Evolutionary conservation across 2,888 invertebrate species (phyloP).

Genomic region (Drosophila pullipes): DNA sequence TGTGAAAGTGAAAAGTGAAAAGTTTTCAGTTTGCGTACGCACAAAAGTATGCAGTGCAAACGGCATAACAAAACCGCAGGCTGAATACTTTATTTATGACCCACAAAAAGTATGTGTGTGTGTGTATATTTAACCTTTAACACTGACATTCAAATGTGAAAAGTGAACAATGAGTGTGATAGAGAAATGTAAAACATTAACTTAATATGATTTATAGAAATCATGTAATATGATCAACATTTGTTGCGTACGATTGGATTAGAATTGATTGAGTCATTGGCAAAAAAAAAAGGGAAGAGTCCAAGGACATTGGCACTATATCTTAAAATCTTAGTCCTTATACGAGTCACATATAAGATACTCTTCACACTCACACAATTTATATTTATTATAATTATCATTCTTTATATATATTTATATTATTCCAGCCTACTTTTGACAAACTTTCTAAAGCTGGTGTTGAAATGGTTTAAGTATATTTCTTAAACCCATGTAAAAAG

Average conservation of each 20-base stretch:
- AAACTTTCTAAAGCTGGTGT: not conserved
- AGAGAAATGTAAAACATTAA: not conserved
- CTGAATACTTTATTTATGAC: constrained; percentile 52
- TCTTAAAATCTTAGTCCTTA: not conserved
- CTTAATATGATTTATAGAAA: constrained; percentile 11
- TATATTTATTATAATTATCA: not conserved
- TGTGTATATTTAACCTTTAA: constrained; percentile 5
- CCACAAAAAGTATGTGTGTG: not conserved
- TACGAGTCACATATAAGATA: not conserved
- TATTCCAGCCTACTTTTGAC: not conserved
- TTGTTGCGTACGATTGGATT: constrained; percentile 4
- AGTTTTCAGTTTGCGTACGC: constrained; percentile 35
- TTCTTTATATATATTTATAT: not conserved
- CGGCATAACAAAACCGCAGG: constrained; percentile 30
- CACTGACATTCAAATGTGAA: constrained; percentile 21
- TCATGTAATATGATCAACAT: constrained; percentile 7
- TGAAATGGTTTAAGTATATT: not conserved
- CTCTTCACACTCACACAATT: not conserved
- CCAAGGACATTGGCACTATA: not conserved
- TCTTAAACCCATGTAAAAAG: not conserved
- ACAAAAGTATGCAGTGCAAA: constrained; percentile 27
- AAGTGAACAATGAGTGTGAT: constrained; percentile 17
- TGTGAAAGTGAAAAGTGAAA: constrained; percentile 59
- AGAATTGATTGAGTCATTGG: not conserved
- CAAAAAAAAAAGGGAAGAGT: not conserved